Evolutionary conservation across 2,113 vertebrate species (phyloP).

Genomic region (Corydoras sp.): DNA sequence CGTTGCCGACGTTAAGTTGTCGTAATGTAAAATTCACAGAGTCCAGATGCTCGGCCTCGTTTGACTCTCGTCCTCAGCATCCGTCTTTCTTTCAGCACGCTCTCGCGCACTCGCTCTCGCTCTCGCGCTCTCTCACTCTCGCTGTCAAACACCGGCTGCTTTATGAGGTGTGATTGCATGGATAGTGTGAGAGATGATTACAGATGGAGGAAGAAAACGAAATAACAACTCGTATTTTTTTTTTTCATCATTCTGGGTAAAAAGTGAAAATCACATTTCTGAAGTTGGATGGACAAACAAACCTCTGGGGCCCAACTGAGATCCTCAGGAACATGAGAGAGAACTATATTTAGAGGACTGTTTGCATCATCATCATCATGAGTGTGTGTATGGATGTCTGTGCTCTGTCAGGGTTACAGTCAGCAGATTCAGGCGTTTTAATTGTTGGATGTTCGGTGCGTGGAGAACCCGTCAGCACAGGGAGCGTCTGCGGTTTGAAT

Average conservation of each 20-base stretch:
- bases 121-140: neutral
- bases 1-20: no score
- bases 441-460: no score
- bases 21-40: neutral
- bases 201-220: constrained; percentile 15
- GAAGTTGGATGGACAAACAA: constrained; percentile 1
- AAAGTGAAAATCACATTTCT: constrained; percentile 28
- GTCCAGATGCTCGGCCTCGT: no score
- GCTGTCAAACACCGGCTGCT: constrained; percentile 16
- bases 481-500: neutral
- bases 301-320: no score
- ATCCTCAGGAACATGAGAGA: constrained; percentile 19
- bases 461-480: no score
- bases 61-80: no score
- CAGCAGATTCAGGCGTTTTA: no score
- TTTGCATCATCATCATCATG: no score
- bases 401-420: no score
- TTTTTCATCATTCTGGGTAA: neutral
- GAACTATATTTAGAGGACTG: neutral
- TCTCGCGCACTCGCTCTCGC: no score
- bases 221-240: constrained; percentile 2
- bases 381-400: no score
- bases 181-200: constrained; percentile 27
- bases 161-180: constrained; percentile 24
- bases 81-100: no score